phyloP scores from a whole-genome alignment of 35 echinoderm and acorn worm genomes.

The Chiridota heheva region DNA sequence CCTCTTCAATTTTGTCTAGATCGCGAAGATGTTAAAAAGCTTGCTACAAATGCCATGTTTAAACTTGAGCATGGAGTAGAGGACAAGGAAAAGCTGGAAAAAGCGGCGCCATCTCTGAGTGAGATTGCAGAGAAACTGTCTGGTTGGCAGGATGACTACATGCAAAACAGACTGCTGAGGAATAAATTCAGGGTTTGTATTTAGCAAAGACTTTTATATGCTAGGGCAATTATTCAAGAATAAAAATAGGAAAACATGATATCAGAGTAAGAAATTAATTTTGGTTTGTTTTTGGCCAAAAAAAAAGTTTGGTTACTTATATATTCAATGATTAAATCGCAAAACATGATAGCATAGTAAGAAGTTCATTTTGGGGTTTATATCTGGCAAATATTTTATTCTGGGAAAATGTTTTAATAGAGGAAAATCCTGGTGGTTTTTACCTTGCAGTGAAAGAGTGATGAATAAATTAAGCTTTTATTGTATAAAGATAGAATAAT shows the following conservation, averaged over 20 bases:
- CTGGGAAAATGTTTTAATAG: too few relatives aligned
- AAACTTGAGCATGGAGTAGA: constrained; percentile 93
- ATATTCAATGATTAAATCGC: neutral
- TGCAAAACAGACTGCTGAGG: constrained; percentile 79
- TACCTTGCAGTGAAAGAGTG: too few relatives aligned
- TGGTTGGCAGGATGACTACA: constrained; percentile 88
- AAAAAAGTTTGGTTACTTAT: neutral
- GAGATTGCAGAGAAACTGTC: constrained; percentile 77
- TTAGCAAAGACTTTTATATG: neutral
- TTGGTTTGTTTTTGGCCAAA: neutral
- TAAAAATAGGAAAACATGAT: too few relatives aligned
- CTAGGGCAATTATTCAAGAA: too few relatives aligned
- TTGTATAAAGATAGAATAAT: too few relatives aligned
- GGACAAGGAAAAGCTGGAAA: constrained; percentile 80
- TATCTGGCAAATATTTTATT: neutral
- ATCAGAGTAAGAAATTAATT: too few relatives aligned
- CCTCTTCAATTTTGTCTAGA: too few relatives aligned
- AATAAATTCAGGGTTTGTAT: constrained; percentile 83
- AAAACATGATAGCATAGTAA: neutral
- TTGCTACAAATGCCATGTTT: constrained; percentile 87
- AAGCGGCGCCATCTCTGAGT: constrained; percentile 62
- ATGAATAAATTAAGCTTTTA: too few relatives aligned
- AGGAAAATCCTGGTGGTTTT: too few relatives aligned
- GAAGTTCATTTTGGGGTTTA: neutral
- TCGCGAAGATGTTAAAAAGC: constrained; percentile 81